Evolutionary conservation across 2,888 invertebrate genomes (phyloP).

Genomic region (Drosophila sordidapex): DNA sequence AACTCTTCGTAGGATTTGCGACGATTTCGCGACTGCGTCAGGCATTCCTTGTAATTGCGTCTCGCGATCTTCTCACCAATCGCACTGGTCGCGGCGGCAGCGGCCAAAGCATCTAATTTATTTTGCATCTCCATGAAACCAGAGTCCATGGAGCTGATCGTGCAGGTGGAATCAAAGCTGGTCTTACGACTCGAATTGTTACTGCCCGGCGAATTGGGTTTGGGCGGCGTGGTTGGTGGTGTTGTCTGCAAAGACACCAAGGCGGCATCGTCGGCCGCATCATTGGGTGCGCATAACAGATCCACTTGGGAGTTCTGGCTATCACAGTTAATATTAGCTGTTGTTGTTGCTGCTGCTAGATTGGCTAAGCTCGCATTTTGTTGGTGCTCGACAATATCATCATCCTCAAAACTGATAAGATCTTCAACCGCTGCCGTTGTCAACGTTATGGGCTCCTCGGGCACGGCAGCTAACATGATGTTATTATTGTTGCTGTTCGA

Average conservation of each 20-base stretch:
- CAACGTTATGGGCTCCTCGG: slow-evolving; percentile 43
- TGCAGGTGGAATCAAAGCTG: slow-evolving; percentile 85
- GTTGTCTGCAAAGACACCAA: slow-evolving; percentile 49
- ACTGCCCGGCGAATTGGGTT: slow-evolving; percentile 73
- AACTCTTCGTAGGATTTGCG: slow-evolving; percentile 85
- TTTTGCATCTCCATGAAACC: slow-evolving; percentile 85
- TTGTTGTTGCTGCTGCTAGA: slow-evolving; percentile 1
- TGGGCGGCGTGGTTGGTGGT: slow-evolving; percentile 73
- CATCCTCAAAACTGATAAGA: slow-evolving; percentile 83
- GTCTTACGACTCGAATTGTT: slow-evolving; percentile 84
- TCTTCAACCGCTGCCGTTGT: slow-evolving; percentile 69
- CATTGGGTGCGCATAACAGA: slow-evolving; percentile 74
- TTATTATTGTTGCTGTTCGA: slow-evolving; percentile 24
- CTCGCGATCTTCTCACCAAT: slow-evolving; percentile 80
- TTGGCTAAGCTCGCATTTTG: slow-evolving; percentile 39
- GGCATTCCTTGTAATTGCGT: slow-evolving; percentile 84
- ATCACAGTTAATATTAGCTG: slow-evolving; percentile 48
- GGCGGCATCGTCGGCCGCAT: slow-evolving; percentile 47
- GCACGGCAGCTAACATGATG: slow-evolving; percentile 54
- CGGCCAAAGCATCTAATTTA: slow-evolving; percentile 78
- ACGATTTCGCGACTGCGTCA: slow-evolving; percentile 84
- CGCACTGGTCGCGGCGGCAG: slow-evolving; percentile 37
- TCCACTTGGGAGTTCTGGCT: slow-evolving; percentile 55
- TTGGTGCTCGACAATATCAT: slow-evolving; percentile 40
- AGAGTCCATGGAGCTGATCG: slow-evolving; percentile 85